phyloP scores from a whole-genome alignment of 2,888 invertebrate species.

The Eupithecia subumbrata region DNA sequence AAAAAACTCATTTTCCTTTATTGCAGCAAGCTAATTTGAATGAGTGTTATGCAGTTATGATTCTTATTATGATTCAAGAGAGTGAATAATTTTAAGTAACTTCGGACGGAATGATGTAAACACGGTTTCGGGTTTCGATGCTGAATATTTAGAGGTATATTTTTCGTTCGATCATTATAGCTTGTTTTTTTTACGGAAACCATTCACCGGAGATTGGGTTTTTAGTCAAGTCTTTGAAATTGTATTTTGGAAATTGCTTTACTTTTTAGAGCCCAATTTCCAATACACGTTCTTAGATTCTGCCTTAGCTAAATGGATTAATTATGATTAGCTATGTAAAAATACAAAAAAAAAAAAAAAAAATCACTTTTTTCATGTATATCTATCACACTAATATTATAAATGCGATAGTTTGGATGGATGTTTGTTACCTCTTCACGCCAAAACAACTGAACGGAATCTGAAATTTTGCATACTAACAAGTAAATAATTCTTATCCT shows the following conservation, averaged over 20 bases:
- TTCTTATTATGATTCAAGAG: constrained; percentile 77
- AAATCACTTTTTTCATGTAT: too few species aligned
- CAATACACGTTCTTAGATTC: neutral
- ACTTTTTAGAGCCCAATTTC: neutral
- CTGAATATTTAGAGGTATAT: constrained; percentile 16
- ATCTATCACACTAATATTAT: too few species aligned
- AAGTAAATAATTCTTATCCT: too few species aligned
- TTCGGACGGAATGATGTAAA: constrained; percentile 51
- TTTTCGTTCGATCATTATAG: constrained; percentile 3
- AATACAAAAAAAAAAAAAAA: too few species aligned
- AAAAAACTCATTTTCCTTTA: constrained; percentile 82
- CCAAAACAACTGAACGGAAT: too few species aligned
- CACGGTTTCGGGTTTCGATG: constrained; percentile 37
- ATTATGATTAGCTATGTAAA: neutral
- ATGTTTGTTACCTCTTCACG: too few species aligned
- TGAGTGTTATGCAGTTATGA: constrained; percentile 82
- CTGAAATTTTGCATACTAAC: too few species aligned
- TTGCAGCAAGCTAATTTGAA: constrained; percentile 81
- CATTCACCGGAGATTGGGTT: neutral
- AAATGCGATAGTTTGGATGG: too few species aligned
- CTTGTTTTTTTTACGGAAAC: constrained; percentile 11
- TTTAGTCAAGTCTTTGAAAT: neutral
- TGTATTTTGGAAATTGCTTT: neutral
- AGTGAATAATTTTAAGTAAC: constrained; percentile 80
- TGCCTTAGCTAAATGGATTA: neutral